Evolutionary conservation across 2,888 invertebrate genomes (phyloP).

Genomic region (Yponomeuta malinellus): DNA sequence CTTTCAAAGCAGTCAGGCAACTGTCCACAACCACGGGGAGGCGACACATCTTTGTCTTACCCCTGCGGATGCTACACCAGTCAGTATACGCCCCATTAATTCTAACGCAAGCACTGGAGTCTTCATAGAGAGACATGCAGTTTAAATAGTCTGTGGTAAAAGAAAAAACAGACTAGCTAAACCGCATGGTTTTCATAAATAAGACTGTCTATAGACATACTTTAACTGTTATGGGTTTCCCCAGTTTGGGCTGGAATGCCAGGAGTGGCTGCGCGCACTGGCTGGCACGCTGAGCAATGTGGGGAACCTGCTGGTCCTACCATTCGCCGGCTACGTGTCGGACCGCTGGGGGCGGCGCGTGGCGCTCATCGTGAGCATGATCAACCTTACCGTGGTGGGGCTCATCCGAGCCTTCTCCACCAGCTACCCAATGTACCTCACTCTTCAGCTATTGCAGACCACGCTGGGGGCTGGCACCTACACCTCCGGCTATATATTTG

Average conservation of each 20-base stretch:
- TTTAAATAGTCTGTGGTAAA: too few relatives aligned
- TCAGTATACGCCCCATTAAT: too few relatives aligned
- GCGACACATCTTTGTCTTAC: too few relatives aligned
- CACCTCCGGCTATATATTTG: slow-evolving; percentile 65
- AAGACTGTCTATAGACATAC: not conserved
- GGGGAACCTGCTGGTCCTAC: slow-evolving; percentile 81
- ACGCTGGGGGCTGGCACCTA: slow-evolving; percentile 70
- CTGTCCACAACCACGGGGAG: too few relatives aligned
- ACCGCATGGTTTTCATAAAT: not conserved
- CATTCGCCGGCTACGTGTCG: slow-evolving; percentile 80
- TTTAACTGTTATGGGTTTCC: not conserved
- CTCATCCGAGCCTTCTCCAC: slow-evolving; percentile 72
- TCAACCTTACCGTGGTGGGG: slow-evolving; percentile 61
- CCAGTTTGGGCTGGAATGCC: slow-evolving; percentile 79
- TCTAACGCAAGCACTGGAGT: too few relatives aligned
- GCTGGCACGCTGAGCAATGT: slow-evolving; percentile 83
- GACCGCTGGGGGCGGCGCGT: slow-evolving; percentile 77
- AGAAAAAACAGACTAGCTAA: too few relatives aligned
- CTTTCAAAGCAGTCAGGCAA: too few relatives aligned
- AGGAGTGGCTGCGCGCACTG: slow-evolving; percentile 81
- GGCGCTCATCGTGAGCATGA: slow-evolving; percentile 63
- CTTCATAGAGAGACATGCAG: too few relatives aligned
- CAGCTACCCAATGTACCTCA: slow-evolving; percentile 71
- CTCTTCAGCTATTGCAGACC: slow-evolving; percentile 71
- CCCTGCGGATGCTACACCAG: too few relatives aligned